These are phyloP conservation scores for Rhynchonycteris naso DNA, from an alignment of 2,797 vertebrate species.

Conservation along the genomic window DNA sequence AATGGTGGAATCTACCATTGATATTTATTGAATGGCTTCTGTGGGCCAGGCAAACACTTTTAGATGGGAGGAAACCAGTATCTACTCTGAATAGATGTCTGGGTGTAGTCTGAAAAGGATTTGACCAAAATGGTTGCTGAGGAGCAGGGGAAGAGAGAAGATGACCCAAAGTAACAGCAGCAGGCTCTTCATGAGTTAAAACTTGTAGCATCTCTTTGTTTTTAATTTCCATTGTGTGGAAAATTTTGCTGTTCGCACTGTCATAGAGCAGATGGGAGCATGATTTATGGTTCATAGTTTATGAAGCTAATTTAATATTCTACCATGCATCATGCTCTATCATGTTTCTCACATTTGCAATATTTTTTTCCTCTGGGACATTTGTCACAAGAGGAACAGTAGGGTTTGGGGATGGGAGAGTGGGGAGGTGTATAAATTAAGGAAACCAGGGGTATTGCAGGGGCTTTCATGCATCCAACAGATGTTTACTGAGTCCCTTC, in stretches of 20 bases:
- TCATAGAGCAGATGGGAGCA: conserved; percentile 62
- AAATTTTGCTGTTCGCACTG: conserved; percentile 61
- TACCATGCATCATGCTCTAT: conserved; percentile 37
- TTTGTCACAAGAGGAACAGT: conserved; percentile 39
- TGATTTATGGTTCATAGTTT: conserved; percentile 68
- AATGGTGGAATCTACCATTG: neutral
- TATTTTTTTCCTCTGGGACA: conserved; percentile 35
- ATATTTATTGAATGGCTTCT: neutral
- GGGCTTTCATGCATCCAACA: neutral
- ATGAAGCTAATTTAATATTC: conserved; percentile 63
- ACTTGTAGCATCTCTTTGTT: conserved; percentile 46
- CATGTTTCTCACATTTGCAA: conserved; percentile 49
- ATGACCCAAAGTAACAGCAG: neutral
- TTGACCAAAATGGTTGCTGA: neutral
- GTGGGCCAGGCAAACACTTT: neutral
- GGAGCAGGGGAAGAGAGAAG: neutral
- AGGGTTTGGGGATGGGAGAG: neutral
- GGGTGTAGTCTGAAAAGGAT: neutral
- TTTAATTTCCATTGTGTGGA: conserved; percentile 56
- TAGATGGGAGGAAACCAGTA: neutral
- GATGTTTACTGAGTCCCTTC: neutral
- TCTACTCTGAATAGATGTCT: neutral
- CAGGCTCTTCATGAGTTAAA: neutral
- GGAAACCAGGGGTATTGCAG: neutral
- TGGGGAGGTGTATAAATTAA: neutral